phyloP scores from a whole-genome alignment of 1,140 invertebrate genomes.

The Platorchestia sp. region DNA sequence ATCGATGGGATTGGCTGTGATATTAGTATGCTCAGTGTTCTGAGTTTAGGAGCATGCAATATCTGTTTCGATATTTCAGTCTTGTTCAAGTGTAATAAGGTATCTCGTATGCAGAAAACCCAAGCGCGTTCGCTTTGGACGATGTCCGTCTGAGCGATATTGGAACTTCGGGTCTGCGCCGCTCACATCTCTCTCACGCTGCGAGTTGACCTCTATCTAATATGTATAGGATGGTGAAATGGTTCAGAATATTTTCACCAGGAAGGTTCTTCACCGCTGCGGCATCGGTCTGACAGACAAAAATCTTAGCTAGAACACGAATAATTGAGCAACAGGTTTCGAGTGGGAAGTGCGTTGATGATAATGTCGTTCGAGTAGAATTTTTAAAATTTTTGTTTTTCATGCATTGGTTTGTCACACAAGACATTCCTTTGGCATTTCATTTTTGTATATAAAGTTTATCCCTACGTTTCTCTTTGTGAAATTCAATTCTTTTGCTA shows the following conservation, averaged over 20 bases:
- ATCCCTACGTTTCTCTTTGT: too few species aligned
- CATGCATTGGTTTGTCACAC: too few species aligned
- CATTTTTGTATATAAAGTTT: too few species aligned
- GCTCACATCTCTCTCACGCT: background rate
- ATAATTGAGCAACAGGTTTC: background rate
- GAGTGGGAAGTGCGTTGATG: background rate
- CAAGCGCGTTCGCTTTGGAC: background rate
- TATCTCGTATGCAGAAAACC: background rate
- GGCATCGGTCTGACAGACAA: background rate
- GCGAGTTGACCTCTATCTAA: background rate
- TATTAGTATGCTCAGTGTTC: background rate
- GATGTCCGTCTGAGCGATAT: slow-evolving; percentile 23
- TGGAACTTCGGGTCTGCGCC: background rate
- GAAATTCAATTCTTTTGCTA: too few species aligned
- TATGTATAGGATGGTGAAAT: background rate
- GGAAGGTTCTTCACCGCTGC: too few species aligned
- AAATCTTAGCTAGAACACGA: background rate
- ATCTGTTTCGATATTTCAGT: slow-evolving; percentile 11
- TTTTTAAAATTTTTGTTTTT: too few species aligned
- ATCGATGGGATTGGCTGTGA: slow-evolving; percentile 30
- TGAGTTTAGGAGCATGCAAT: background rate
- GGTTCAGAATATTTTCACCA: background rate
- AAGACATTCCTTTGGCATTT: too few species aligned
- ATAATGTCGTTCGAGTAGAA: too few species aligned
- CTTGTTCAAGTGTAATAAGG: slow-evolving; percentile 32